Conservation (phyloP, 2,888 invertebrate genomes). For the Zaprionus obscuricornis region DNA sequence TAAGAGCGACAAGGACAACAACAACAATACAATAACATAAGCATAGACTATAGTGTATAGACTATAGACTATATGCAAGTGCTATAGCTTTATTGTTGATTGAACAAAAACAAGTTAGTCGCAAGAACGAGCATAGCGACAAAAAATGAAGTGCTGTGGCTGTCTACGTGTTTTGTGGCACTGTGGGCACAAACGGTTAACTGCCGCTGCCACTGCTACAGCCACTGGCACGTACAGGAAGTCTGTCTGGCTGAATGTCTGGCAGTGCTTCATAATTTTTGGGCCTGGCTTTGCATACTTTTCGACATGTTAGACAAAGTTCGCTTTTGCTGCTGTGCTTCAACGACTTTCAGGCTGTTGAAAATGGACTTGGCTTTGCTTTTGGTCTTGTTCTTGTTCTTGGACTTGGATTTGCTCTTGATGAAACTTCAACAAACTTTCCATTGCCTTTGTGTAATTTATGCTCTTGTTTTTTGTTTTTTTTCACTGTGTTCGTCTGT, state of each 20-base stretch:
- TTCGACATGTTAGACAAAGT: slow-evolving; percentile 43
- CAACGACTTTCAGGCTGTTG: slow-evolving; percentile 59
- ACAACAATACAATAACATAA: slow-evolving; percentile 23
- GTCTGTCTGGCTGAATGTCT: slow-evolving; percentile 20
- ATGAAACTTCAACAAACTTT: slow-evolving; percentile 50
- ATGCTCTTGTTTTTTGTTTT: slow-evolving; percentile 67
- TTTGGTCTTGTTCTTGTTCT: no score
- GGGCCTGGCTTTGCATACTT: slow-evolving; percentile 45
- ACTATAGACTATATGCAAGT: slow-evolving; percentile 14
- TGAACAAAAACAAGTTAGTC: slow-evolving; percentile 69
- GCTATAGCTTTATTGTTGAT: slow-evolving; percentile 68
- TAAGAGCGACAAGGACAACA: neutral
- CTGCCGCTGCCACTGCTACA: slow-evolving; percentile 16
- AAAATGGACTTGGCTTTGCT: slow-evolving; percentile 28
- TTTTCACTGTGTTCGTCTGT: slow-evolving; percentile 12
- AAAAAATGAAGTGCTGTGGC: slow-evolving; percentile 43
- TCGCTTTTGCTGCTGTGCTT: slow-evolving; percentile 45
- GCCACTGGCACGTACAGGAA: slow-evolving; percentile 44
- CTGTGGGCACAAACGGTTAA: slow-evolving; percentile 25
- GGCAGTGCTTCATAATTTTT: slow-evolving; percentile 61
- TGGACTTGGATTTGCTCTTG: neutral
- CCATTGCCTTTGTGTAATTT: slow-evolving; percentile 63
- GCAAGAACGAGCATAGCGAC: neutral
- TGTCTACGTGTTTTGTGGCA: no score
- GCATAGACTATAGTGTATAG: slow-evolving; percentile 22